These are phyloP conservation scores for Sinocyclocheilus anshuiensis DNA, from an alignment of 2,113 vertebrate genomes.

Conservation along the genomic window DNA sequence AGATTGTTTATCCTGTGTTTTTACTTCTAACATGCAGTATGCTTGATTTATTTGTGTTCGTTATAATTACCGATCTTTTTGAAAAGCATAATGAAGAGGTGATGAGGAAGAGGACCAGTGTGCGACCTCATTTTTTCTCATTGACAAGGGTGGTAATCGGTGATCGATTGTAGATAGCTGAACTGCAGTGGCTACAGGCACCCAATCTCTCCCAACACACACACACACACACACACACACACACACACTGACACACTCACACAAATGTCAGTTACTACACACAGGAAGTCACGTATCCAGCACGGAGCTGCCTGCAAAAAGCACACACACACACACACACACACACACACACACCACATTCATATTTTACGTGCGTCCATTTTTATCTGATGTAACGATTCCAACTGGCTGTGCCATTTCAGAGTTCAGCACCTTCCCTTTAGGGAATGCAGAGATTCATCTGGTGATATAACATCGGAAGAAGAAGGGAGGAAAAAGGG, in stretches of 20 bases:
- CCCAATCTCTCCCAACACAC: background rate
- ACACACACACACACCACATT: background rate
- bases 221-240: background rate
- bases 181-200: background rate
- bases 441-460: conserved; percentile 41
- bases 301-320: conserved; percentile 25
- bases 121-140: conserved; percentile 44
- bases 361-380: conserved; percentile 14
- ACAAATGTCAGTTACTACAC: background rate
- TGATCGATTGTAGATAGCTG: conserved; percentile 42
- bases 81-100: conserved; percentile 16
- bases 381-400: conserved; percentile 18
- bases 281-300: conserved; percentile 40
- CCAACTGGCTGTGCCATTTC: conserved; percentile 7
- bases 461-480: conserved; percentile 51
- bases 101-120: background rate
- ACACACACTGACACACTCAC: background rate
- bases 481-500: conserved; percentile 22
- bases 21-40: background rate
- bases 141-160: conserved; percentile 38
- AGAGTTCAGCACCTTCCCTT: conserved; percentile 35
- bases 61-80: conserved; percentile 46
- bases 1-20: background rate
- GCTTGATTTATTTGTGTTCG: conserved; percentile 45
- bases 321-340: too few species aligned